phyloP scores from a whole-genome alignment of 2,113 vertebrate species.

The Ondatra zibethicus region DNA sequence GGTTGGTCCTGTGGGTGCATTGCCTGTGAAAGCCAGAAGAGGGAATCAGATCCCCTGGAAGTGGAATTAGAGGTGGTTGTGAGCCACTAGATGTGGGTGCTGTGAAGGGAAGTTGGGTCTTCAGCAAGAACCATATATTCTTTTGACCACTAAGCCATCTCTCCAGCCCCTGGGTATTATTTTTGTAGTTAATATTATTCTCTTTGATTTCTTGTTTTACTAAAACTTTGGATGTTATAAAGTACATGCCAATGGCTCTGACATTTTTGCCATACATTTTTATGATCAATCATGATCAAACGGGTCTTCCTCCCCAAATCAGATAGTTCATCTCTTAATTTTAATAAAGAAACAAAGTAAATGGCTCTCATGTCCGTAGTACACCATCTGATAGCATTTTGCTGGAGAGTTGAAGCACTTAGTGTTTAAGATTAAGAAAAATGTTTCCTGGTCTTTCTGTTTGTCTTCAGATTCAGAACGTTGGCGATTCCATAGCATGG shows the following conservation, averaged over 20 bases:
- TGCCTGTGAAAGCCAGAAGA: neutral
- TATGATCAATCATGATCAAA: neutral
- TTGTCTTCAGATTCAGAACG: neutral
- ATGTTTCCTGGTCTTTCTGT: neutral
- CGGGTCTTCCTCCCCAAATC: neutral
- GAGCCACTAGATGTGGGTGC: neutral
- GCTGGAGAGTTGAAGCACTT: neutral
- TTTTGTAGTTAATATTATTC: neutral
- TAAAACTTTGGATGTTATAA: neutral
- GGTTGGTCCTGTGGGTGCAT: neutral
- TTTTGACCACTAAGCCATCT: neutral
- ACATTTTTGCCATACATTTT: neutral
- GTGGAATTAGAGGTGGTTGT: neutral
- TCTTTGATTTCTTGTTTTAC: neutral
- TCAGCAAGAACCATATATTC: neutral
- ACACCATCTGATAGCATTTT: neutral
- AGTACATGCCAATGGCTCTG: neutral
- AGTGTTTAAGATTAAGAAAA: neutral
- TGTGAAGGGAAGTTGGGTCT: neutral
- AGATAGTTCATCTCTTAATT: neutral
- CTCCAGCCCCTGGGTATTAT: neutral
- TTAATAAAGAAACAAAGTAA: neutral
- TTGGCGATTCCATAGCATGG: neutral
- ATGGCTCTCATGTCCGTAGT: neutral
- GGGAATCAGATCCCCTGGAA: neutral